phyloP scores from a whole-genome alignment of 1,140 invertebrate genomes.

The Lepidurus arcticus region DNA sequence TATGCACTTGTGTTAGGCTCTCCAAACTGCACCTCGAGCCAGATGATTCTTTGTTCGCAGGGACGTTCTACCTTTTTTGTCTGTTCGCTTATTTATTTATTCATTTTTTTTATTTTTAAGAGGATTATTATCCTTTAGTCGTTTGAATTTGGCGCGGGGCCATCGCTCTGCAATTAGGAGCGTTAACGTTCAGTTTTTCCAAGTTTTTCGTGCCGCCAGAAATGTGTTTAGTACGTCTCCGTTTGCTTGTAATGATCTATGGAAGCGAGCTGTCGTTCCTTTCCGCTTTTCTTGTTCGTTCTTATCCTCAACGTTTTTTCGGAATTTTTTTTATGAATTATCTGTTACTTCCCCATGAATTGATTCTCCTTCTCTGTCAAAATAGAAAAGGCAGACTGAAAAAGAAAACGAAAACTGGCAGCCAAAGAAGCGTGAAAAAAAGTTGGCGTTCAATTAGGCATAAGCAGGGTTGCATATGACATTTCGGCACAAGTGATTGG shows the following conservation, averaged over 20 bases:
- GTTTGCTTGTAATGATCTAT: not conserved
- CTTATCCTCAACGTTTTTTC: not conserved
- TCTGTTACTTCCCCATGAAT: not conserved
- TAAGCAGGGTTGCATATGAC: not conserved
- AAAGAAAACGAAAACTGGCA: not conserved
- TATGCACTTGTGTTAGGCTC: not conserved
- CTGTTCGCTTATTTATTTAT: not conserved
- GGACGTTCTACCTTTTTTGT: not conserved
- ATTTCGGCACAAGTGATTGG: not conserved
- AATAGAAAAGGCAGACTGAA: not conserved
- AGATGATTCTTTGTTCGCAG: not conserved
- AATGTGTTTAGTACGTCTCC: not conserved
- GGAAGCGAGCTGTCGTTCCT: not conserved
- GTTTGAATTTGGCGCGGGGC: not conserved
- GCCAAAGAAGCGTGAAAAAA: not conserved
- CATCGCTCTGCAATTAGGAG: not conserved
- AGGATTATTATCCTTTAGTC: not conserved
- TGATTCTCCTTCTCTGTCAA: not conserved
- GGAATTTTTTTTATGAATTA: not conserved
- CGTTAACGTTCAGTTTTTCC: not conserved
- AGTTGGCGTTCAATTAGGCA: not conserved
- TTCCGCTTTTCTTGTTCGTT: not conserved
- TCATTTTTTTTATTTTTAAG: not conserved
- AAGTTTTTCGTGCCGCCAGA: not conserved
- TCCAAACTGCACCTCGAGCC: not conserved